Evolutionary conservation across 1,140 invertebrate species (phyloP).

Genomic region (Drusus annulatus): DNA sequence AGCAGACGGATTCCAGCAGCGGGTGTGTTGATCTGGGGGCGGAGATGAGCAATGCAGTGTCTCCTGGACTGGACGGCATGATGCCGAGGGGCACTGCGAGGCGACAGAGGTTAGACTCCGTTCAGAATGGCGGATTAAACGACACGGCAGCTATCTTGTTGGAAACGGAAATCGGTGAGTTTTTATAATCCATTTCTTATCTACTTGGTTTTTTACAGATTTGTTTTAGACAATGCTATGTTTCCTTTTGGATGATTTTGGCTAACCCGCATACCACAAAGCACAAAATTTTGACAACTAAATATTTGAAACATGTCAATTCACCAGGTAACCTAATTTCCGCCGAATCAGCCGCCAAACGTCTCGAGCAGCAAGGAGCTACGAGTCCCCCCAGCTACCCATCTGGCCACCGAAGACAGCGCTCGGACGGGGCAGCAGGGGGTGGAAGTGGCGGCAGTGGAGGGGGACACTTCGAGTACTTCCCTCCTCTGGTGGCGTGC

Average conservation of each 20-base stretch:
- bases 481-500: conserved; percentile 15
- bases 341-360: conserved; percentile 40
- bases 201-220: too few species aligned
- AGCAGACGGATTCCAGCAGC: conserved; percentile 65
- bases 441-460: background rate
- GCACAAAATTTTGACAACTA: too few species aligned
- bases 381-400: background rate
- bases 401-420: conserved; percentile 40
- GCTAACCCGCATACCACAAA: too few species aligned
- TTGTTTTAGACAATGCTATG: too few species aligned
- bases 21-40: conserved; percentile 65
- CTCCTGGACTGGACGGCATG: conserved; percentile 38
- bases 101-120: conserved; percentile 54
- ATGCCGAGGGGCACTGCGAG: conserved; percentile 59
- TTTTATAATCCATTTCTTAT: background rate
- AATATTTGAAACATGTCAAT: too few species aligned
- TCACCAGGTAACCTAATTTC: conserved; percentile 51
- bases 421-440: conserved; percentile 40
- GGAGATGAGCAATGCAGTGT: conserved; percentile 52
- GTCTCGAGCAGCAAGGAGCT: conserved; percentile 32
- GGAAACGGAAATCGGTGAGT: conserved; percentile 56
- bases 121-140: conserved; percentile 59
- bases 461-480: conserved; percentile 38
- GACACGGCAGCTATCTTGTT: conserved; percentile 55
- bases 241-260: too few species aligned